phyloP scores from a whole-genome alignment of 2,113 vertebrate species.

The Morphnarchus princeps region DNA sequence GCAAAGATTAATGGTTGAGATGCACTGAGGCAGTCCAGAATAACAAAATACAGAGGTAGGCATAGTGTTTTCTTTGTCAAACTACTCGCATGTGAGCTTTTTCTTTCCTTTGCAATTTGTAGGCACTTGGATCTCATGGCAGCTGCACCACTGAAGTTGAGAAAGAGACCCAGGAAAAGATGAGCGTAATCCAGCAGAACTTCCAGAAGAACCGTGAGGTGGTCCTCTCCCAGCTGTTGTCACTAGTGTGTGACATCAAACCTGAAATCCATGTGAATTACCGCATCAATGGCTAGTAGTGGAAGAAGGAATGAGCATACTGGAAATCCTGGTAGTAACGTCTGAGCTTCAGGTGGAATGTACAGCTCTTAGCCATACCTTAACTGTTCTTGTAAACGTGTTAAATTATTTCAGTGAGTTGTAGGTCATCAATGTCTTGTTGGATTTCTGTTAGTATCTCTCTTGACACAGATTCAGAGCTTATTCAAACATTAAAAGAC shows the following conservation, averaged over 20 bases:
- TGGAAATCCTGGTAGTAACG: background rate
- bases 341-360: constrained; percentile 1
- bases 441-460: background rate
- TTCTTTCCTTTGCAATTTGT: background rate
- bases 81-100: background rate
- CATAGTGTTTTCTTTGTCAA: background rate
- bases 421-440: background rate
- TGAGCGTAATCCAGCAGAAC: constrained; percentile 83
- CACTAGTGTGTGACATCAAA: constrained; percentile 87
- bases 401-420: constrained; percentile 64
- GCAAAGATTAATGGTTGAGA: background rate
- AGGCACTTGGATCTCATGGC: constrained; percentile 95
- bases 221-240: constrained; percentile 85
- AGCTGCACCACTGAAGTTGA: constrained; percentile 93
- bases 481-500: constrained; percentile 4
- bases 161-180: constrained; percentile 88
- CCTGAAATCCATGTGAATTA: constrained; percentile 96
- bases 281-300: constrained; percentile 82
- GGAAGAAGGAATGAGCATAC: background rate
- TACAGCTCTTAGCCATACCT: constrained; percentile 20
- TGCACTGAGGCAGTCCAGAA: background rate
- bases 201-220: constrained; percentile 85
- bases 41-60: background rate
- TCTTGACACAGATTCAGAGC: background rate
- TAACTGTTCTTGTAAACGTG: constrained; percentile 14